These are phyloP conservation scores for Mormyrops attenuatus DNA, from an alignment of 2,797 vertebrate genomes.

Conservation along the genomic window DNA sequence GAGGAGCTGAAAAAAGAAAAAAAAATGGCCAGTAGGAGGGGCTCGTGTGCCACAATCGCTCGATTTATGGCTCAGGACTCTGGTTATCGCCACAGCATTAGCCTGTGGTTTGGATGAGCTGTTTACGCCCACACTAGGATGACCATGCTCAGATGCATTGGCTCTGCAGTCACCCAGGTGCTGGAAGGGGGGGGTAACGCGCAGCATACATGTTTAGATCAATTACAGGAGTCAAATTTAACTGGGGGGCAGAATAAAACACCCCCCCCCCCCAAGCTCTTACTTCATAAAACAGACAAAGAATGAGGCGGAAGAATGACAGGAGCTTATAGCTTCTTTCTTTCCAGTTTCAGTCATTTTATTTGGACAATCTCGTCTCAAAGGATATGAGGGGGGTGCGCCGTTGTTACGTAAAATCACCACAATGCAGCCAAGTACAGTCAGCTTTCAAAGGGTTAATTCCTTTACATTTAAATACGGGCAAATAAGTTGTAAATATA, in stretches of 20 bases:
- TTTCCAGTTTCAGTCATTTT: slow-evolving; percentile 62
- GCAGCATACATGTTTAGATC: not conserved
- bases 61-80: not conserved
- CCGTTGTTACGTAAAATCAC: slow-evolving; percentile 14
- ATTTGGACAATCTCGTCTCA: not conserved
- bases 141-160: not conserved
- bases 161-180: not conserved
- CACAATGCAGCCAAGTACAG: slow-evolving; percentile 46
- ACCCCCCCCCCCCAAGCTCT: not conserved
- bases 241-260: not conserved
- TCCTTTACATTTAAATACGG: slow-evolving; percentile 65
- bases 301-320: not conserved
- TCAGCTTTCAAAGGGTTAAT: slow-evolving; percentile 39
- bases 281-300: not conserved
- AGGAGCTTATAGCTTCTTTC: slow-evolving; percentile 44
- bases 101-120: not conserved
- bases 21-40: not conserved
- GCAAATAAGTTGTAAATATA: slow-evolving; percentile 51
- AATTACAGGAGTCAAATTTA: not conserved
- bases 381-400: slow-evolving; percentile 29
- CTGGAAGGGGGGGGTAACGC: not conserved
- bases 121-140: not conserved
- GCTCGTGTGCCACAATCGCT: not conserved
- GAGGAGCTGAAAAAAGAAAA: not conserved
- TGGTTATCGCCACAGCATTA: not conserved